Evolutionary conservation across 2,888 invertebrate species (phyloP).

Genomic region (Periphyllus acericola): DNA sequence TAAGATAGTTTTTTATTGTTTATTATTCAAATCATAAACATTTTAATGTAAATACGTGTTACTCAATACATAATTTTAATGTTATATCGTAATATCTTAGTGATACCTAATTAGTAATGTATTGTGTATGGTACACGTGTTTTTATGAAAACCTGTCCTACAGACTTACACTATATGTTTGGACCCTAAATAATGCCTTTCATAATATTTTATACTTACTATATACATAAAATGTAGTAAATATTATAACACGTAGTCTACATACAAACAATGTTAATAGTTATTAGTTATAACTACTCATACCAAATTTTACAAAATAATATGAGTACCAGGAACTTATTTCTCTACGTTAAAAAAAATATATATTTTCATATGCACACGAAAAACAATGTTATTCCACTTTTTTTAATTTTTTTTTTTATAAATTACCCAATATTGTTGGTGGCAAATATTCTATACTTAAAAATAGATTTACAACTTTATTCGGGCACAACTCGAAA

Average conservation of each 20-base stretch:
- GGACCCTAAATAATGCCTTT: neutral
- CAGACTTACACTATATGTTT: conserved; percentile 16
- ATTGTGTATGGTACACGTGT: no score
- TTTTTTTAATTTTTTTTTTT: neutral
- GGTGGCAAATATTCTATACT: neutral
- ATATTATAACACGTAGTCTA: conserved; percentile 1
- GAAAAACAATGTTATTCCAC: neutral
- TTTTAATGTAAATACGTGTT: no score
- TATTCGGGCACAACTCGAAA: neutral
- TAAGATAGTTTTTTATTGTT: no score
- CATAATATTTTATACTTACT: neutral
- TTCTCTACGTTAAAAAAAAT: conserved; percentile 16
- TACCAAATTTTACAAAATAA: neutral
- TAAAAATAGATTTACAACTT: conserved; percentile 16
- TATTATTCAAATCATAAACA: no score
- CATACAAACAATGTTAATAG: neutral
- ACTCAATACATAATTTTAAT: neutral
- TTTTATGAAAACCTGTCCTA: neutral
- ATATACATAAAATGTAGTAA: neutral
- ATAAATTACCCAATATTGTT: neutral
- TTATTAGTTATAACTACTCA: neutral
- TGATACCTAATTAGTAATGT: neutral
- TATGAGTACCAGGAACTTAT: conserved; percentile 12
- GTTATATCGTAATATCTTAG: neutral
- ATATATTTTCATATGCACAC: neutral